phyloP scores from a whole-genome alignment of 2,797 vertebrate species.

The Siniperca undulata region DNA sequence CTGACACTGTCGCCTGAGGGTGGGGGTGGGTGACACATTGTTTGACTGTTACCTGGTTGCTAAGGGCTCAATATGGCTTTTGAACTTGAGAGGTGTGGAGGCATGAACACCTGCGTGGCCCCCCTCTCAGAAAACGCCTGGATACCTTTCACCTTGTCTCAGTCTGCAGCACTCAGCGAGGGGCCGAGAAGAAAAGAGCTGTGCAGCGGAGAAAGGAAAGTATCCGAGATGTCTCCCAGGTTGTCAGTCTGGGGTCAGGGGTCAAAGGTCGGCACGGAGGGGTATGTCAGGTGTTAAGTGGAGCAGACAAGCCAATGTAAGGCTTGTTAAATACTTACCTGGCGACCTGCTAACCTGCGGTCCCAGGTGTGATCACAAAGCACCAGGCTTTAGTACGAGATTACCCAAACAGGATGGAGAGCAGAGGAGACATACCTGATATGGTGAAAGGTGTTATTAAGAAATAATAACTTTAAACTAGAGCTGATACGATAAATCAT shows the following conservation, averaged over 20 bases:
- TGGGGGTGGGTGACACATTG: constrained; percentile 73
- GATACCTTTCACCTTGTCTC: constrained; percentile 84
- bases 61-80: constrained; percentile 80
- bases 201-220: constrained; percentile 74
- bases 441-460: constrained; percentile 37
- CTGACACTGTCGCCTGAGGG: constrained; percentile 65
- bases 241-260: constrained; percentile 83
- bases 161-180: constrained; percentile 76
- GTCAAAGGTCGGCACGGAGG: constrained; percentile 80
- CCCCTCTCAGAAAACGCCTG: constrained; percentile 59
- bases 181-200: constrained; percentile 76
- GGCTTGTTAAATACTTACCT: constrained; percentile 82
- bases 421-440: constrained; percentile 50
- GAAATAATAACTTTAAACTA: constrained; percentile 1
- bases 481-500: neutral
- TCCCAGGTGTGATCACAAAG: constrained; percentile 84
- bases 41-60: constrained; percentile 82
- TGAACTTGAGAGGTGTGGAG: constrained; percentile 87
- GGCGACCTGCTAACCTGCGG: constrained; percentile 78
- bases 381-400: constrained; percentile 59
- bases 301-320: constrained; percentile 80
- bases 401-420: constrained; percentile 75
- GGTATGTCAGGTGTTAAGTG: constrained; percentile 89
- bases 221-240: constrained; percentile 76
- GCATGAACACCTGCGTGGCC: constrained; percentile 85